A percentile compares a stretch with the other conserved stretches of the same genome.
These are phyloP conservation scores for Condylura cristata DNA, from an alignment of 2,113 vertebrate species.

Conservation along the genomic window DNA sequence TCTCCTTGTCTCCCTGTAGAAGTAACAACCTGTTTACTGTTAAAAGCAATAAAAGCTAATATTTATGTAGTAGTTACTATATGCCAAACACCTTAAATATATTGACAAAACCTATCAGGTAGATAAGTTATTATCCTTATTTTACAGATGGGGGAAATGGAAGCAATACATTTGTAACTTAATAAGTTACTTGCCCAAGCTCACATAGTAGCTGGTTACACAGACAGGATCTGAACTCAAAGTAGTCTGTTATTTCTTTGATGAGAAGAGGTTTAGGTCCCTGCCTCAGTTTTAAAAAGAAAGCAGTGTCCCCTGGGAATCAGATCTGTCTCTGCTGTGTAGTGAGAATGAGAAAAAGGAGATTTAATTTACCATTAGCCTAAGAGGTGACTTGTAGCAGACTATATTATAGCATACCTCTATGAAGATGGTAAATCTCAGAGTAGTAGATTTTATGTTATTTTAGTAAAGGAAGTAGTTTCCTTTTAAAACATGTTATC, in stretches of 20 bases:
- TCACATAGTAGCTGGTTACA: conserved; percentile 31
- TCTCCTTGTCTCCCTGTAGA: conserved; percentile 30
- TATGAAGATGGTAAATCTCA: conserved; percentile 18
- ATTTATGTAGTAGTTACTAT: conserved; percentile 47
- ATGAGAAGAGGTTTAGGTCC: conserved; percentile 26
- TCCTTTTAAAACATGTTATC: conserved; percentile 42
- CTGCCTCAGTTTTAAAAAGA: conserved; percentile 49
- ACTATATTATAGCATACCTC: background rate
- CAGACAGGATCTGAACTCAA: conserved; percentile 45
- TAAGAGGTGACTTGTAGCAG: background rate
- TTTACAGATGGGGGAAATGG: background rate
- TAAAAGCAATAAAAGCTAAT: conserved; percentile 49
- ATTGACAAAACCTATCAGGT: conserved; percentile 46
- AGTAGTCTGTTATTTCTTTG: conserved; percentile 13
- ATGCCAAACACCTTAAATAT: background rate
- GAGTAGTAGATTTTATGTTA: conserved; percentile 8
- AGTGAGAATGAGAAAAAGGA: conserved; percentile 48
- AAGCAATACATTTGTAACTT: background rate
- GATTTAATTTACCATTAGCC: conserved; percentile 16
- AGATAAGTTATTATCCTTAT: background rate
- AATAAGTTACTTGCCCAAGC: conserved; percentile 23
- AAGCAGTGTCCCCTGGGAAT: background rate
- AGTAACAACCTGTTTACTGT: conserved; percentile 41
- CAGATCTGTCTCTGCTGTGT: conserved; percentile 17
- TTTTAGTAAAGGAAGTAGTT: conserved; percentile 14